A percentile compares a stretch with the other conserved stretches of the same genome.
Conservation (phyloP, 2,888 invertebrate species). For the Andrena haemorrhoa region DNA sequence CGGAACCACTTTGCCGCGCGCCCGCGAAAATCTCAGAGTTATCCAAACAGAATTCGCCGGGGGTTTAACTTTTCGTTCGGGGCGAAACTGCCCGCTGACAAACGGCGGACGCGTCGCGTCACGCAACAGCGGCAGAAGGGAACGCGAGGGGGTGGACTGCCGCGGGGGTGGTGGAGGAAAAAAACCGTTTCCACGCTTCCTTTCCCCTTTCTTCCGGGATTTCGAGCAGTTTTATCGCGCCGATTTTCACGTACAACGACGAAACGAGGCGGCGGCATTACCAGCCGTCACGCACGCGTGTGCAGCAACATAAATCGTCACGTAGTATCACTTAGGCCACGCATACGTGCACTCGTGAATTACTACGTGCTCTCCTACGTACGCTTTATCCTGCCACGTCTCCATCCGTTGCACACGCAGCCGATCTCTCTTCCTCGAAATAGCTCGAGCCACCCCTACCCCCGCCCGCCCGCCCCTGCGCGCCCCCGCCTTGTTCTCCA, state of each 20-base stretch:
- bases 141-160: neutral
- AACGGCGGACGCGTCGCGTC: neutral
- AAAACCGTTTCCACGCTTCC: neutral
- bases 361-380: conserved; percentile 58
- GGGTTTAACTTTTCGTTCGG: neutral
- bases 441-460: neutral
- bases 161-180: neutral
- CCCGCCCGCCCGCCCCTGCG: neutral
- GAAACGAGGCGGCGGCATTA: conserved; percentile 33
- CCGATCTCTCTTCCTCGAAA: conserved; percentile 49
- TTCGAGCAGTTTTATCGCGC: conserved; percentile 41
- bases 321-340: conserved; percentile 75
- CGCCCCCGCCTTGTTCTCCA: conserved; percentile 22
- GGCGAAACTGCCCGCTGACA: neutral
- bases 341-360: conserved; percentile 70
- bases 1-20: too few relatives aligned
- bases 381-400: conserved; percentile 65
- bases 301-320: conserved; percentile 74
- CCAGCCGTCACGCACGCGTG: conserved; percentile 48
- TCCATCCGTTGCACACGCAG: conserved; percentile 55
- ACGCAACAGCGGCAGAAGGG: neutral
- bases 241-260: conserved; percentile 40
- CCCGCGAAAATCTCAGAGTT: neutral
- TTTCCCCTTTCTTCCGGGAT: conserved; percentile 17
- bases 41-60: neutral